Base-by-base conservation (phyloP, 2,113 vertebrate genomes). In the Lota lota region DNA sequence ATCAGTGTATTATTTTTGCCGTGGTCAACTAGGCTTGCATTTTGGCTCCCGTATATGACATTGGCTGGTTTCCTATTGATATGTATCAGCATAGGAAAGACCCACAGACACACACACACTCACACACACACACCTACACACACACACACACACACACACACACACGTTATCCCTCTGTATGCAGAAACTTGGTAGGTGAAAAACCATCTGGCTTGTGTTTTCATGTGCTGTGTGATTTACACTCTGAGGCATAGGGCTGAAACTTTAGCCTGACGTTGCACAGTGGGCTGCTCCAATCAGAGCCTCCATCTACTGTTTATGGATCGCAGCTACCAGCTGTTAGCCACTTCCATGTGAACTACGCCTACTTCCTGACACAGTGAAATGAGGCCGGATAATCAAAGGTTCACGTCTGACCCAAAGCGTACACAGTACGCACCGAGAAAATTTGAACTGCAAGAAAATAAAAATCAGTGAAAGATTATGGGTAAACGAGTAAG, bases 281-380 rank as follows among this genome's bases (percentile, higher is more conserved):
- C 83, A 82, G 77, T 73, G 75, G 50, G 75, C 69, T 53, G 70
- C 78, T 85, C 80, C 83, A 83, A 86, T 87, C 85, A 83, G 75
- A 74, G 79, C 73, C 76, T 75, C 83, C 78, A 72, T 81, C 85
- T 86, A 79, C 47, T 82, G 18, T 87, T 90, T 85, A 81, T 89
- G 85, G 77, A 87, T 87, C 66, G 64, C 78, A 68, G 79, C 80
- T 82, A 86, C 82, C 86, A 88, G 84, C 87, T 90, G 89, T 89
- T 89, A 82, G 83, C 72, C 72, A 74, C 82, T 86, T 85, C 83
- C 79, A 74, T 76, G 83, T 78, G 78, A 86, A 82, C 79, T 69
- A 22, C 62, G 75, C 78, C 79, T 73, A 78, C 85, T 89, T 90
- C 78, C 83, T 85, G 84, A 63, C 72, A 65, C 53, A 81, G 73